These are phyloP conservation scores for Erethizon dorsatum DNA, from an alignment of 2,797 vertebrate genomes.

Conservation along the genomic window DNA sequence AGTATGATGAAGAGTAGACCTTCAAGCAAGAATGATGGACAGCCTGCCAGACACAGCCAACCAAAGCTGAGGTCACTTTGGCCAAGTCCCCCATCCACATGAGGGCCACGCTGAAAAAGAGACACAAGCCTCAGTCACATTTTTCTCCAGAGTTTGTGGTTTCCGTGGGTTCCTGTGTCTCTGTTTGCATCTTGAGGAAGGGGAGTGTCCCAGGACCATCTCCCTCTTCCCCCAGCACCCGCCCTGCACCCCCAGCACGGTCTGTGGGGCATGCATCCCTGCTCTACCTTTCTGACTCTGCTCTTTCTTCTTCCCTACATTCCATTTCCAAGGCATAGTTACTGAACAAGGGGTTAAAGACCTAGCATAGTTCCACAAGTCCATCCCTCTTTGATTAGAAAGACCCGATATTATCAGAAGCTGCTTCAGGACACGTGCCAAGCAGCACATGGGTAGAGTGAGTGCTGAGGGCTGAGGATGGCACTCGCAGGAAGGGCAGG, in stretches of 20 bases:
- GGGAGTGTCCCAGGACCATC: not conserved
- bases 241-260: not conserved
- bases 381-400: not conserved
- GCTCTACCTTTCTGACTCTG: not conserved
- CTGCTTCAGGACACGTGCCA: not conserved
- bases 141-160: not conserved
- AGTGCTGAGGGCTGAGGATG: not conserved
- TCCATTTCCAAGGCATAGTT: not conserved
- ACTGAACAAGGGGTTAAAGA: not conserved
- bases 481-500: no score
- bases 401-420: not conserved
- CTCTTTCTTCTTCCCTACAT: not conserved
- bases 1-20: not conserved
- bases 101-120: not conserved
- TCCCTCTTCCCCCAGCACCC: not conserved
- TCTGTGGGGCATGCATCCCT: not conserved
- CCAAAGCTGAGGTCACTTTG: not conserved
- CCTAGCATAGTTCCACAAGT: not conserved
- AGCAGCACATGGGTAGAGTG: not conserved
- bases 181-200: not conserved
- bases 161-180: not conserved
- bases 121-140: not conserved
- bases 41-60: not conserved
- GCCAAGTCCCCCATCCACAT: not conserved
- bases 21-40: not conserved